phyloP scores from a whole-genome alignment of 2,888 invertebrate genomes.

The Metellina segmentata region DNA sequence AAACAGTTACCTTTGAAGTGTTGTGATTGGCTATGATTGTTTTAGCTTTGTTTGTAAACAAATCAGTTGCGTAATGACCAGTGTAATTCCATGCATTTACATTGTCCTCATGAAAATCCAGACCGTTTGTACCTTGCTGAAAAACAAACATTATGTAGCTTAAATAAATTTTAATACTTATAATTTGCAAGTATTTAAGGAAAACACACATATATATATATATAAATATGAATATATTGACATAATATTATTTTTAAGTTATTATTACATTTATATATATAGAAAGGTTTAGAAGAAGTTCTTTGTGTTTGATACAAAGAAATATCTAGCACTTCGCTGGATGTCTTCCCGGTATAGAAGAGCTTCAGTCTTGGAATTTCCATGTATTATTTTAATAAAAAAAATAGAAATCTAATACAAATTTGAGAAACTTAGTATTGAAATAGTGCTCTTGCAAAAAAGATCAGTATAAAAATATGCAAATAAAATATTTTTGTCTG shows the following conservation, averaged over 20 bases:
- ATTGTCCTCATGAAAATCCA: conserved; percentile 86
- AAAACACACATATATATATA: too few relatives aligned
- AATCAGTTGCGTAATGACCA: conserved; percentile 91
- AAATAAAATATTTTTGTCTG: too few relatives aligned
- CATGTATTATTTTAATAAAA: too few relatives aligned
- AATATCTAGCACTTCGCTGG: too few relatives aligned
- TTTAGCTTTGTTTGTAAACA: conserved; percentile 89
- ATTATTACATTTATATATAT: not conserved
- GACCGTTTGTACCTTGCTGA: conserved; percentile 82
- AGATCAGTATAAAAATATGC: too few relatives aligned
- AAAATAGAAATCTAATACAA: too few relatives aligned
- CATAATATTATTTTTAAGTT: not conserved
- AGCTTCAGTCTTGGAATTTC: too few relatives aligned
- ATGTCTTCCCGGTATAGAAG: too few relatives aligned
- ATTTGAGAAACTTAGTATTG: too few relatives aligned
- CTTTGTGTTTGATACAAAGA: too few relatives aligned
- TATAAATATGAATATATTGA: not conserved
- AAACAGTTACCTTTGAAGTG: conserved; percentile 77
- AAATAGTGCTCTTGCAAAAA: too few relatives aligned
- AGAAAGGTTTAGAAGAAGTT: not conserved
- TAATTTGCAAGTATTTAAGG: not conserved
- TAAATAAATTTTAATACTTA: not conserved
- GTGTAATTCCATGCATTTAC: conserved; percentile 88
- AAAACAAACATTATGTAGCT: conserved; percentile 68
- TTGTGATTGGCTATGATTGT: conserved; percentile 88